Conservation (phyloP, 2,113 vertebrate genomes). For the Callospermophilus lateralis region DNA sequence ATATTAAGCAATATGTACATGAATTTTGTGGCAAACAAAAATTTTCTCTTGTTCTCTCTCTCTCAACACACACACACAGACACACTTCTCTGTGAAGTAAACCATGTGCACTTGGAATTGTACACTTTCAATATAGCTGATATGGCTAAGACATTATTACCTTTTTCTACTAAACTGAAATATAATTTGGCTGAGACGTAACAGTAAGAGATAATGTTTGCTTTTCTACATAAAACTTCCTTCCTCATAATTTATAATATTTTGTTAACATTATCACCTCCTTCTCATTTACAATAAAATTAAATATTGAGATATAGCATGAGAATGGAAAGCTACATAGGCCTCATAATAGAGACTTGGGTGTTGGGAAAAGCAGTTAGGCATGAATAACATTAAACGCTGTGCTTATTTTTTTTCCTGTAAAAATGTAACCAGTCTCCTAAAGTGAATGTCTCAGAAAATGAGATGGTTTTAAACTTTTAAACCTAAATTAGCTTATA, state of each 20-base stretch:
- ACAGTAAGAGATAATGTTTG: not conserved
- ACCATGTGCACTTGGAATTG: not conserved
- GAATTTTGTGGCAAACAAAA: not conserved
- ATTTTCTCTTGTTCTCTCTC: no score
- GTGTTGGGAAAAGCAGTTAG: not conserved
- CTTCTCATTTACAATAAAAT: not conserved
- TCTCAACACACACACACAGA: not conserved
- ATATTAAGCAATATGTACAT: not conserved
- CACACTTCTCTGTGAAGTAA: not conserved
- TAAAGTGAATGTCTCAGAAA: conserved; percentile 45
- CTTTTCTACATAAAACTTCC: not conserved
- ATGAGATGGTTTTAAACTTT: conserved; percentile 7
- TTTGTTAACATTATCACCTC: not conserved
- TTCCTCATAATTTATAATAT: not conserved
- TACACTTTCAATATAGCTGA: not conserved
- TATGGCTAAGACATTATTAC: not conserved
- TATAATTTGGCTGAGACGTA: not conserved
- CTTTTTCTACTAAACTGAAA: not conserved
- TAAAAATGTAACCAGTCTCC: not conserved
- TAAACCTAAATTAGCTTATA: conserved; percentile 16
- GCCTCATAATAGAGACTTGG: not conserved
- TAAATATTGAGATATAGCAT: not conserved
- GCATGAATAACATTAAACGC: not conserved
- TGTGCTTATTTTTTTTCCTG: not conserved
- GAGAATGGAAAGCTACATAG: not conserved